These are phyloP conservation scores for Torymus texanus DNA, from an alignment of 2,888 invertebrate genomes.

Conservation along the genomic window DNA sequence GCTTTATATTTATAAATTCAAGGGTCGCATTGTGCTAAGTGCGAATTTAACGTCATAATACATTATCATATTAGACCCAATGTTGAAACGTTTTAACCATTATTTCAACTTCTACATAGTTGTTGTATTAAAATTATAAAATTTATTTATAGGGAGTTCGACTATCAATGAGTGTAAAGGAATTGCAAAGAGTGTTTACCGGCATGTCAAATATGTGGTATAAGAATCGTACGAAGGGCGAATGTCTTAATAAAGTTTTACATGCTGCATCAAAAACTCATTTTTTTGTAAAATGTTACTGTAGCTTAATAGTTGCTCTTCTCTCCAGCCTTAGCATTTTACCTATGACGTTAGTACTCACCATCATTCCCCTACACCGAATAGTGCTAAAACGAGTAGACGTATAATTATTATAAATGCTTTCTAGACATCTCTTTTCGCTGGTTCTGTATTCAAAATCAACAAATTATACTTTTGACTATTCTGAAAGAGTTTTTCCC, in stretches of 20 bases:
- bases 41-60: too few relatives aligned
- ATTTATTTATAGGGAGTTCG: background rate
- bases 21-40: background rate
- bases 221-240: background rate
- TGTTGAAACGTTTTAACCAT: too few relatives aligned
- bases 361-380: too few relatives aligned
- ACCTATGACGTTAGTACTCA: background rate
- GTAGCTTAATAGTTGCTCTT: background rate
- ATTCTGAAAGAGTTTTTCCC: background rate
- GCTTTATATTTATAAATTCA: background rate
- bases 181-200: background rate
- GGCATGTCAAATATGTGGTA: constrained; percentile 1
- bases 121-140: background rate
- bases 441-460: background rate
- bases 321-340: background rate
- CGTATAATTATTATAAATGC: background rate
- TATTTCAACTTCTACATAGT: background rate
- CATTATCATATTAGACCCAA: too few relatives aligned
- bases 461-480: background rate
- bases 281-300: background rate
- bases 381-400: too few relatives aligned
- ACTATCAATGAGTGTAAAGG: background rate
- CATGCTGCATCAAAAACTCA: background rate
- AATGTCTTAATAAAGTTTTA: constrained; percentile 2
- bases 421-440: background rate